phyloP scores from a whole-genome alignment of 2,797 vertebrate species.

The Mionectes olivaceus region DNA sequence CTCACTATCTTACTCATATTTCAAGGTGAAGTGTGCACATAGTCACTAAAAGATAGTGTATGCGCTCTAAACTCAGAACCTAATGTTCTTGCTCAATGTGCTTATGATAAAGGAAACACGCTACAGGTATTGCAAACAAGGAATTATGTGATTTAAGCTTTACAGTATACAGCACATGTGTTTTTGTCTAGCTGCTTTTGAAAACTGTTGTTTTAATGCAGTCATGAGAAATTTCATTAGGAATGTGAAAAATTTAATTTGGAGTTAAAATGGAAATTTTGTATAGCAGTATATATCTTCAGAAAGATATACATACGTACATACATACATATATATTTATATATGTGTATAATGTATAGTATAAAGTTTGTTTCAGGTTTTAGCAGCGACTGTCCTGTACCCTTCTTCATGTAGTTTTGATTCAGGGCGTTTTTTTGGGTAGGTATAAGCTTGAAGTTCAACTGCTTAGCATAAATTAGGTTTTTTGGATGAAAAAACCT shows the following conservation, averaged over 20 bases:
- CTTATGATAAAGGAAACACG: neutral
- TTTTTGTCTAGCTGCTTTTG: neutral
- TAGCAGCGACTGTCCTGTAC: neutral
- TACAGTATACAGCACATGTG: neutral
- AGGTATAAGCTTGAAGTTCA: neutral
- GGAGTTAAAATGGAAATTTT: neutral
- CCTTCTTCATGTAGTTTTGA: neutral
- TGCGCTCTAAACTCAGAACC: neutral
- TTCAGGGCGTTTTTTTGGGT: neutral
- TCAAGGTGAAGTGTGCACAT: neutral
- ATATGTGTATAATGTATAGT: too few relatives aligned
- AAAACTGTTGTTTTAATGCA: neutral
- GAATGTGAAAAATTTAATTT: neutral
- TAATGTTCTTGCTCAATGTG: neutral
- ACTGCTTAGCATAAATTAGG: neutral
- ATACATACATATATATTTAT: too few relatives aligned
- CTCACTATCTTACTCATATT: neutral
- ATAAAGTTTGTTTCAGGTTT: neutral
- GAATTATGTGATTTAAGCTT: neutral
- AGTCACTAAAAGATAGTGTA: neutral
- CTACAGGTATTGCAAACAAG: neutral
- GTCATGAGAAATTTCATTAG: neutral
- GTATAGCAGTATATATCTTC: rapidly evolving
- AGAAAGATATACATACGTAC: neutral
- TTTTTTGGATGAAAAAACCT: neutral